These are phyloP conservation scores for Pygmarrhopalites habei DNA, from an alignment of 1,140 invertebrate species.

Conservation along the genomic window DNA sequence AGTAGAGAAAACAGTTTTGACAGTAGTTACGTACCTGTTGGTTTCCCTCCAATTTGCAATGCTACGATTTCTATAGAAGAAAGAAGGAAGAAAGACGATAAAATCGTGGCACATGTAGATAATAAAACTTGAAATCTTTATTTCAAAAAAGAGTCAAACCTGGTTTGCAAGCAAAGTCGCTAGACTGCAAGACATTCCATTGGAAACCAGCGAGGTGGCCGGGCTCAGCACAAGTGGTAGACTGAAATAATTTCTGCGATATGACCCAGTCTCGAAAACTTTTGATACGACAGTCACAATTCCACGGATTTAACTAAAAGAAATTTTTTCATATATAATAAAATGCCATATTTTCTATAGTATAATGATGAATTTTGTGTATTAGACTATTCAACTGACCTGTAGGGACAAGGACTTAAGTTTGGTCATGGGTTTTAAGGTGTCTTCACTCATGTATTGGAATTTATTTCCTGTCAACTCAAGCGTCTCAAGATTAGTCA, in stretches of 20 bases:
- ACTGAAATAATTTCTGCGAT: slow-evolving; percentile 56
- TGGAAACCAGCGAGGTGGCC: slow-evolving; percentile 50
- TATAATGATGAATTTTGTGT: no score
- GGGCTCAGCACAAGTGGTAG: slow-evolving; percentile 57
- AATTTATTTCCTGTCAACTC: slow-evolving; percentile 62
- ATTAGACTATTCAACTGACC: no score
- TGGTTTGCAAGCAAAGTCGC: slow-evolving; percentile 67
- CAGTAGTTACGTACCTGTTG: no score
- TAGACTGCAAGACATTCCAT: slow-evolving; percentile 59
- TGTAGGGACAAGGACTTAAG: slow-evolving; percentile 70
- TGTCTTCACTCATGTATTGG: slow-evolving; percentile 55
- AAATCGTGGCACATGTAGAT: no score
- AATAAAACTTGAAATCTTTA: no score
- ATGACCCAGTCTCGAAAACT: slow-evolving; percentile 74
- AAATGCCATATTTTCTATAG: no score
- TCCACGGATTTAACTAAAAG: no score
- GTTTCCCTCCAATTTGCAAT: slow-evolving; percentile 46
- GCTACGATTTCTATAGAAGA: slow-evolving; percentile 56
- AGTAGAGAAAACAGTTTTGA: no score
- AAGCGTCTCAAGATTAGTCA: slow-evolving; percentile 60
- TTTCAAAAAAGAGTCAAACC: no score
- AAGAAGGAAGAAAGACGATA: no score
- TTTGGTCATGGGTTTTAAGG: slow-evolving; percentile 58
- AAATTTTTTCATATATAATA: no score
- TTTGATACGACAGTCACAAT: slow-evolving; percentile 74